Conservation (phyloP, 2,113 vertebrate genomes). For the Gavialis gangeticus region DNA sequence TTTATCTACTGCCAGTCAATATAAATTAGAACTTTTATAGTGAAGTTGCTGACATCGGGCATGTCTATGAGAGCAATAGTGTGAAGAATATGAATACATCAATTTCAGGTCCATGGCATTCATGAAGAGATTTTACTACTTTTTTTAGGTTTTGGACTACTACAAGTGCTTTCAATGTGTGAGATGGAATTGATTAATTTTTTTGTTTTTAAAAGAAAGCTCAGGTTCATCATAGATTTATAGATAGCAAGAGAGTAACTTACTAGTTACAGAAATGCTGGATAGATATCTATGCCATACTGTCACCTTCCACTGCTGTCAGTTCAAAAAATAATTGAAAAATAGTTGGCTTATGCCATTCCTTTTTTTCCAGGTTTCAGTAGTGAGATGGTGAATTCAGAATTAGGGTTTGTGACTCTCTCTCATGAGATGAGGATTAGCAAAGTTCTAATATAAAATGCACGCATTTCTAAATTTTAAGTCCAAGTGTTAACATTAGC, state of each 20-base stretch:
- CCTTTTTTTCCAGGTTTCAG: background rate
- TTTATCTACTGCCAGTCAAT: slow-evolving; percentile 27
- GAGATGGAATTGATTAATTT: background rate
- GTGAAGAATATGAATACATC: background rate
- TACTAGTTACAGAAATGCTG: background rate
- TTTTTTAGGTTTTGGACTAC: background rate
- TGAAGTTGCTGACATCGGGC: slow-evolving; percentile 21
- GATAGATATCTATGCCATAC: background rate
- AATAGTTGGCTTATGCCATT: background rate
- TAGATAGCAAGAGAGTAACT: background rate
- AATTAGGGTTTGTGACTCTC: background rate
- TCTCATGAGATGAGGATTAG: background rate
- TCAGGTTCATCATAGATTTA: background rate
- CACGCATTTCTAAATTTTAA: background rate
- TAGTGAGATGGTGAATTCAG: background rate
- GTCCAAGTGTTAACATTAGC: background rate
- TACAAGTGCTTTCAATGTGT: background rate
- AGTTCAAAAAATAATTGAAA: slow-evolving; percentile 14
- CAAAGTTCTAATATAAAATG: background rate
- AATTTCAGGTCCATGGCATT: background rate
- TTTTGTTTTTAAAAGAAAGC: slow-evolving; percentile 20
- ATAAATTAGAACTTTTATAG: background rate
- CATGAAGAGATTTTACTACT: slow-evolving; percentile 5
- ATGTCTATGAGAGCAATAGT: background rate
- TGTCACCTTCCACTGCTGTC: background rate